Base-by-base conservation (phyloP, 1,140 invertebrate species). In the Anadara kagoshimensis region DNA sequence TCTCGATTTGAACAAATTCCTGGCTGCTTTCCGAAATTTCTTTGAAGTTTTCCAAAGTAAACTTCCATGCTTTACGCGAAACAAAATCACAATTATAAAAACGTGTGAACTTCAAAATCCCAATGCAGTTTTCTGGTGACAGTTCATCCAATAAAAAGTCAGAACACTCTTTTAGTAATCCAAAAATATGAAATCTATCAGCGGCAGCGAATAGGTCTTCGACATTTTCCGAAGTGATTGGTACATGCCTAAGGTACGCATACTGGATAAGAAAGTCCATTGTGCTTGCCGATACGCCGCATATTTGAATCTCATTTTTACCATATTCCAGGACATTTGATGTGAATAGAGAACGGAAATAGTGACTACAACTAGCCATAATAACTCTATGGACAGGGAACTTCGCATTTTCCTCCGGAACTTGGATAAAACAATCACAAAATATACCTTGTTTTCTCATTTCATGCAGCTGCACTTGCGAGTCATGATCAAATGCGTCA, bases 1-100 rank as follows among this genome's bases (percentile, higher is more conserved):
- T 94, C 20, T 97, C 96, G 74, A 99, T 91, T 62, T 97, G 90
- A 43, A 99, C 90, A 90, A 99, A 99, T 90, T 99, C 98, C 88
- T 99, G 97, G 86, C 95, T 97, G 86, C 97, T 94, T 93, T 97
- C 96, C 43, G 98, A 95, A 92, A 95, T 76, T 44, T 76, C 65
- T 47, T 53, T 47, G 51, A 86, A 82, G 59, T 85, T 71, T 45
- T 64, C 69, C 18, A 80, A 66, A 20, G 84, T 64, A 65, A 78
- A 86, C 62, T 91, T 91, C 75, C 93, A 91, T 0, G 94, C 92
- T 53, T 93, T 91, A 4, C 89, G 87, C 76, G 93, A 92, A 29
- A 96, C 85, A 53, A 93, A 91, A 47, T 91, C 91, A 79, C 94
- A 94, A 82, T 94, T 94, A 70, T 94, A 92, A 53, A 93, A 91